phyloP scores from a whole-genome alignment of 2,888 invertebrate genomes.

The Drosophila melanosoma region DNA sequence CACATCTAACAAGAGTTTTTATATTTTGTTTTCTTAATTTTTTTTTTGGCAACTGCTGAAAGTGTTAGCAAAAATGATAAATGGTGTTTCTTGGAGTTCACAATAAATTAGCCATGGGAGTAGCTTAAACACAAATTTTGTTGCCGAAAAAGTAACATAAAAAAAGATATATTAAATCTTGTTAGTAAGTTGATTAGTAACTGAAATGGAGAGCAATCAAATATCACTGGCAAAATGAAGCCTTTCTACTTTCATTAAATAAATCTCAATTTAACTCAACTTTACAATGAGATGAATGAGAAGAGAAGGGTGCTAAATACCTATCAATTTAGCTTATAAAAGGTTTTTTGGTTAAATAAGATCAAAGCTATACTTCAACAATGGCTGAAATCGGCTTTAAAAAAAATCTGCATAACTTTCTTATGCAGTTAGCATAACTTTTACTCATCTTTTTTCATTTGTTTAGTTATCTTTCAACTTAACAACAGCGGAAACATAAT shows the following conservation, averaged over 20 bases:
- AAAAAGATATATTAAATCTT: background rate
- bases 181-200: background rate
- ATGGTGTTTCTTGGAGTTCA: conserved; percentile 33
- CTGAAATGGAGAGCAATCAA: background rate
- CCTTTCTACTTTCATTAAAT: background rate
- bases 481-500: background rate
- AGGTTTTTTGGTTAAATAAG: conserved; percentile 25
- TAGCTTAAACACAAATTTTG: background rate
- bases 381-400: conserved; percentile 34
- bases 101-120: background rate
- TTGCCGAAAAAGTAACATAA: background rate
- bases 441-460: conserved; percentile 29
- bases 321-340: conserved; percentile 21
- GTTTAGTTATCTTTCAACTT: background rate
- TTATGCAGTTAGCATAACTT: conserved; percentile 48
- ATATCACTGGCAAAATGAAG: background rate
- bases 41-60: conserved; percentile 34
- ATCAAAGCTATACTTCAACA: conserved; percentile 23
- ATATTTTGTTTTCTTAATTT: background rate
- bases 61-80: conserved; percentile 53
- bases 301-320: conserved; percentile 21
- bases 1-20: conserved; percentile 46
- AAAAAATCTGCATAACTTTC: conserved; percentile 56
- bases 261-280: background rate
- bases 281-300: conserved; percentile 8